Percentiles rank a stretch among this genome's conserved stretches.
Conservation (phyloP, 2,797 vertebrate species). For the Loriculus beryllinus region DNA sequence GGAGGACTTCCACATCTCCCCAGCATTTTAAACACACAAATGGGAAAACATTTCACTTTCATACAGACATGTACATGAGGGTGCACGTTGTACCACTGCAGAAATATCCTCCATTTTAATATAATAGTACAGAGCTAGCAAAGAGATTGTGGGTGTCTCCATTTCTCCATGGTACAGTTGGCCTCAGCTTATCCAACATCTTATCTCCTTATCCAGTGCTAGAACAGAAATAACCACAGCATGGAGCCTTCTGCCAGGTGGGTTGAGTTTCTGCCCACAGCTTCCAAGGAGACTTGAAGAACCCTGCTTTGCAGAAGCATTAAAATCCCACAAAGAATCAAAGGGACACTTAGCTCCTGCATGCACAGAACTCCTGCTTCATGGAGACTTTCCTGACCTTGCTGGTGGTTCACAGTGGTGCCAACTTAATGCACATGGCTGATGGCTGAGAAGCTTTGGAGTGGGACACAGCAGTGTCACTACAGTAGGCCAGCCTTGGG, state of each 20-base stretch:
- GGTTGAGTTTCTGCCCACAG: neutral
- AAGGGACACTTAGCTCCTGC: neutral
- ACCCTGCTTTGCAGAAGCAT: neutral
- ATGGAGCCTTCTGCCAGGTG: neutral
- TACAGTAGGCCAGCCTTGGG: neutral
- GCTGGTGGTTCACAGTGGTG: accelerated
- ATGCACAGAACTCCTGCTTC: neutral
- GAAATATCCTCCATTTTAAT: neutral
- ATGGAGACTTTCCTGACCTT: neutral
- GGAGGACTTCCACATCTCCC: neutral
- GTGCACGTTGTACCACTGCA: accelerated
- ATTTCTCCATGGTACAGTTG: neutral
- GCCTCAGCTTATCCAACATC: neutral
- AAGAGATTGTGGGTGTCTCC: neutral
- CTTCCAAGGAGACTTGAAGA: neutral
- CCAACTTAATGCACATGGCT: neutral
- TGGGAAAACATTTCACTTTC: neutral
- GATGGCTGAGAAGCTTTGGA: neutral
- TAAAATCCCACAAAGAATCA: neutral
- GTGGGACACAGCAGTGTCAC: neutral
- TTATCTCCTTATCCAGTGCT: neutral
- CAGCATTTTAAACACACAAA: neutral
- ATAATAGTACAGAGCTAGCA: neutral
- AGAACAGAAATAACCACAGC: neutral
- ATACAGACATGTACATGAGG: accelerated